Percentiles rank a stretch among this genome's conserved stretches.
These are phyloP conservation scores for Oreamnos americanus DNA, from an alignment of 2,113 vertebrate genomes.

Conservation along the genomic window DNA sequence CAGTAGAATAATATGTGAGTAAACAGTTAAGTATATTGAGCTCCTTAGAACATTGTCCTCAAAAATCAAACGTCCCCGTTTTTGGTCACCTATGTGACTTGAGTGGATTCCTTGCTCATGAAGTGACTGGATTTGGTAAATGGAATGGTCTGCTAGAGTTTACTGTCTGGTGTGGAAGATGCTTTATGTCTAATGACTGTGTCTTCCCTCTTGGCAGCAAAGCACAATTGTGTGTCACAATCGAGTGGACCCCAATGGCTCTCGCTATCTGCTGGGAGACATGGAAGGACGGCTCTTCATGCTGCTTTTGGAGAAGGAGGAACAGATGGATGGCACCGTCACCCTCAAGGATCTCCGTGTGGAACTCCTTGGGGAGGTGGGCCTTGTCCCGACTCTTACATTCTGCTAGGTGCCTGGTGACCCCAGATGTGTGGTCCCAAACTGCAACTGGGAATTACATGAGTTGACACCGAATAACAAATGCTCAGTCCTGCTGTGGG, in stretches of 20 bases:
- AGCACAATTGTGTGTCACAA: conserved; percentile 98
- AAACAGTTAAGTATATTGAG: neutral
- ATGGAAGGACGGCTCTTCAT: conserved; percentile 99
- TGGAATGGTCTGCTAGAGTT: neutral
- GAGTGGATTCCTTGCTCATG: neutral
- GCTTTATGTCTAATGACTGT: neutral
- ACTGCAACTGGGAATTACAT: neutral
- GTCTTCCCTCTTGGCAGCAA: conserved; percentile 84
- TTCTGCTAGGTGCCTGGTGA: neutral
- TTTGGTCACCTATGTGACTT: fast-evolving
- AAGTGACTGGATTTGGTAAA: neutral
- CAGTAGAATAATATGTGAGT: neutral
- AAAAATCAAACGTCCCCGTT: neutral
- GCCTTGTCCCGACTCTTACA: fast-evolving
- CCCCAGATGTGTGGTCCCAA: neutral
- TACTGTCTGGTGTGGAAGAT: neutral
- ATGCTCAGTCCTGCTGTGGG: neutral
- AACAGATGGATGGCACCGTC: conserved; percentile 96
- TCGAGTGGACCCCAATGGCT: conserved; percentile 96
- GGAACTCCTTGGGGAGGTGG: conserved; percentile 96
- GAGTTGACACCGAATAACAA: neutral
- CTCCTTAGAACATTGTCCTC: neutral
- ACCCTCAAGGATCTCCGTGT: conserved; percentile 95
- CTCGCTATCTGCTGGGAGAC: conserved; percentile 95
- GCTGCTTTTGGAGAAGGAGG: conserved; percentile 98